These are phyloP conservation scores for Salvelinus fontinalis DNA, from an alignment of 2,113 vertebrate genomes.

Conservation along the genomic window DNA sequence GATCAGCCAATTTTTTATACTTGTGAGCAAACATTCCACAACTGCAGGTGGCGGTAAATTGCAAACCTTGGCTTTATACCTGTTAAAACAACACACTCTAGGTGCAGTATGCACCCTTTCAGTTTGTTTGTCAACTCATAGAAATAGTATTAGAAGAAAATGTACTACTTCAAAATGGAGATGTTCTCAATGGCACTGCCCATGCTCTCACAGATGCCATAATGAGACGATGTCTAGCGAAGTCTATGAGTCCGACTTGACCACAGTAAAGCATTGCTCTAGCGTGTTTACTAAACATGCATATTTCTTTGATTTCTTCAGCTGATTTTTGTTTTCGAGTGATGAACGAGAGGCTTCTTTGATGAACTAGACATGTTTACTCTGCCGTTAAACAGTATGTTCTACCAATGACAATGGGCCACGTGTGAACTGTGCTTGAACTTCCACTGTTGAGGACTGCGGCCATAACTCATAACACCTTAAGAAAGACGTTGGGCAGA, in stretches of 20 bases:
- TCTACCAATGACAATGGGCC: slow-evolving; percentile 38
- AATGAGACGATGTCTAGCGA: no score
- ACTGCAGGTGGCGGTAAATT: no score
- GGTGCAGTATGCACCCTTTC: no score
- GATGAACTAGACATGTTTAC: slow-evolving; percentile 15
- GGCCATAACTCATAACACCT: slow-evolving; percentile 53
- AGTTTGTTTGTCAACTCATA: no score
- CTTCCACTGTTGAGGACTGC: slow-evolving; percentile 40
- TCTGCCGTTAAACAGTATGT: slow-evolving; percentile 5
- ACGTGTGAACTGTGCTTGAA: slow-evolving; percentile 51
- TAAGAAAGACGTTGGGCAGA: slow-evolving; percentile 57
- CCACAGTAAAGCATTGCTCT: slow-evolving; percentile 30
- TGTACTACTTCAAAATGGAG: no score
- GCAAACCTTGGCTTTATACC: no score
- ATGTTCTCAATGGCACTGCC: no score
- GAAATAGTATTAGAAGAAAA: no score
- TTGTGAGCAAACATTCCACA: no score
- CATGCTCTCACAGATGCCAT: no score
- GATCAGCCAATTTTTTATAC: no score
- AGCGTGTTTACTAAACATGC: slow-evolving; percentile 55
- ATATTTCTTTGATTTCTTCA: slow-evolving; percentile 10
- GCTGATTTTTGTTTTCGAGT: slow-evolving; percentile 21
- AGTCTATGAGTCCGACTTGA: background rate
- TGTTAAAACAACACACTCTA: no score
- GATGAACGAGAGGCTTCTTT: slow-evolving; percentile 44